Conservation (phyloP, 2,113 vertebrate genomes). For the Bos indicus region DNA sequence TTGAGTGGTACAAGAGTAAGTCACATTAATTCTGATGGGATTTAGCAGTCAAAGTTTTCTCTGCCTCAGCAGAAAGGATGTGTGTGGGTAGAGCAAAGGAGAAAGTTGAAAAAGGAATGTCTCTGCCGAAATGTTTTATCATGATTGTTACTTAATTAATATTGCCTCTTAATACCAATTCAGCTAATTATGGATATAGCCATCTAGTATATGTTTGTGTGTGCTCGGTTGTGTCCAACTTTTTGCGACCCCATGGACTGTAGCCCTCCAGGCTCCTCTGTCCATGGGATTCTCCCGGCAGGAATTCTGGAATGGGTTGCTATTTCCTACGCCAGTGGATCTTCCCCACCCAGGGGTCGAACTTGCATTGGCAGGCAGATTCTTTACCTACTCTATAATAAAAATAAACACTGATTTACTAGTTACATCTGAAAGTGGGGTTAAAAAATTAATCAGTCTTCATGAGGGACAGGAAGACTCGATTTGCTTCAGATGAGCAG, state of each 20-base stretch:
- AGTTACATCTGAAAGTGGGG: background rate
- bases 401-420: constrained; percentile 20
- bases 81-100: constrained; percentile 19
- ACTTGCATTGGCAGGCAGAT: background rate
- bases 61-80: constrained; percentile 56
- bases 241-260: background rate
- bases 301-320: background rate
- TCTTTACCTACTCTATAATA: background rate
- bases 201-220: constrained; percentile 11
- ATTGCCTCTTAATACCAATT: constrained; percentile 52
- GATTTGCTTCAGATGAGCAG: background rate
- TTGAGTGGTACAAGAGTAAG: constrained; percentile 45
- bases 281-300: background rate
- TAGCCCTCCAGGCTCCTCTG: background rate
- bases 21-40: constrained; percentile 53
- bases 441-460: background rate
- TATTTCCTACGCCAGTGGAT: background rate
- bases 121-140: constrained; percentile 49
- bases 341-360: background rate
- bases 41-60: constrained; percentile 38
- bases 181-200: constrained; percentile 29
- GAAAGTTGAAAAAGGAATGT: constrained; percentile 64
- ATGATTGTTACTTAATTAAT: constrained; percentile 70
- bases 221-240: background rate
- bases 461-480: background rate